Evolutionary conservation across 2,888 invertebrate species (phyloP), one percentile per base, ranked within the genome.

Genomic region (Iselma pallidipennis): DNA sequence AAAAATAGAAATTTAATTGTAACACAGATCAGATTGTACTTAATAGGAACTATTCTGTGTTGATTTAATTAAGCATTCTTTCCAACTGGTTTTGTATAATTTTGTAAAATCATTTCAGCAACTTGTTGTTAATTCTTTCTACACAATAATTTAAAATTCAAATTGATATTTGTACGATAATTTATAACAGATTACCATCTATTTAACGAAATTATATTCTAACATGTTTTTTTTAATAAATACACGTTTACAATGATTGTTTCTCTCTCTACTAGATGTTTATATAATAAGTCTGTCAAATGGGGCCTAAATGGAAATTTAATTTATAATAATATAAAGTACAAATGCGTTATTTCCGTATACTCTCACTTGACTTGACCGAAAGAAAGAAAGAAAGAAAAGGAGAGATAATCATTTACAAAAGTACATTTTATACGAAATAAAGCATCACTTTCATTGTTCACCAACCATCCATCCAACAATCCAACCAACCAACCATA

Each of bases 381-480:
- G 19, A 7, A 42, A 19, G 4, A 16, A 4, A 42, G 9, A 42
- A 2, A 45, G 29, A 29, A 9, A 29, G 7, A 29, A n/a, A n/a
- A n/a, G n/a, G n/a, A n/a, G n/a, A n/a, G n/a, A n/a, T n/a, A n/a
- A 21, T 26, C 42, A 26, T 42, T 26, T 42, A 19, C 33, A n/a
- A 16, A 50, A 23, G 25, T 25, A 25, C 6, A 4, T 25, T 3
- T 25, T 49, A 57, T 28, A 26, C 23, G 42, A 33, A 57, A 42
- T 50, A 48, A 56, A 23, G 51, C 54, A 21, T 51, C 54, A 59
- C 59, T 59, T 55, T 59, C 59, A 55, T 59, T 59, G 59, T 59
- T 55, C 59, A 45, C n/a, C n/a, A n/a, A n/a, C n/a, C n/a, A 50
- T 31, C 37, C 57, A 49, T 50, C 57, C 37, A 37, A 31, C 14